These are phyloP conservation scores for Nasonovia ribisnigri DNA, from an alignment of 2,888 invertebrate species.

Conservation along the genomic window DNA sequence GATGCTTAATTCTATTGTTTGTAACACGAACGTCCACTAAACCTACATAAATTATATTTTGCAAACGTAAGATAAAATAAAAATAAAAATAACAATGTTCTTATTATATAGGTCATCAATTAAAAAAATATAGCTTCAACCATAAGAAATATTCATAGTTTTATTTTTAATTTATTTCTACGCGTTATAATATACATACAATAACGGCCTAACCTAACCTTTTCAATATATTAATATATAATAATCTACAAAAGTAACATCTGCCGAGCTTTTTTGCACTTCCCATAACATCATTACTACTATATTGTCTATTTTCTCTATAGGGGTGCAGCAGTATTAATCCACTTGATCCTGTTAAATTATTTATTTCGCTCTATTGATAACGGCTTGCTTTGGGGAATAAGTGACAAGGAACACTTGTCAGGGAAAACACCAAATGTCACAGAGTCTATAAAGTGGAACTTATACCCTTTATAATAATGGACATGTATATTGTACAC, in stretches of 20 bases:
- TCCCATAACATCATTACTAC: constrained; percentile 44
- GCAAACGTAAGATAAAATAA: background rate
- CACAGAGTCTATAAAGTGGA: background rate
- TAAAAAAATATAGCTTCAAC: background rate
- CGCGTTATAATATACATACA: background rate
- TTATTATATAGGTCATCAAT: constrained; percentile 3
- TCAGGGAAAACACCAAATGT: constrained; percentile 62
- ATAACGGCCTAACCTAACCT: too few species aligned
- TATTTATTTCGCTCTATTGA: constrained; percentile 42
- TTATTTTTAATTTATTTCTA: background rate
- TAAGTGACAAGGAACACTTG: constrained; percentile 23
- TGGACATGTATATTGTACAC: constrained; percentile 16
- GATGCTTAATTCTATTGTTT: constrained; percentile 50
- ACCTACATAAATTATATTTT: constrained; percentile 24
- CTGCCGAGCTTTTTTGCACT: constrained; percentile 39
- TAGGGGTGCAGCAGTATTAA: constrained; percentile 24
- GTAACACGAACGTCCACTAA: constrained; percentile 47
- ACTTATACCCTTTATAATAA: constrained; percentile 27
- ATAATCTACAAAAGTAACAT: constrained; percentile 50
- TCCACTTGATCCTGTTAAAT: constrained; percentile 48
- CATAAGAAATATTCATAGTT: background rate
- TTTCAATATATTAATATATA: background rate
- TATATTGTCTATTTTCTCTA: constrained; percentile 48
- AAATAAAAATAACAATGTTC: background rate
- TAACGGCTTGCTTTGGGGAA: constrained; percentile 11